phyloP scores from a whole-genome alignment of 2,888 invertebrate genomes.

The Ephialtes manifestator region DNA sequence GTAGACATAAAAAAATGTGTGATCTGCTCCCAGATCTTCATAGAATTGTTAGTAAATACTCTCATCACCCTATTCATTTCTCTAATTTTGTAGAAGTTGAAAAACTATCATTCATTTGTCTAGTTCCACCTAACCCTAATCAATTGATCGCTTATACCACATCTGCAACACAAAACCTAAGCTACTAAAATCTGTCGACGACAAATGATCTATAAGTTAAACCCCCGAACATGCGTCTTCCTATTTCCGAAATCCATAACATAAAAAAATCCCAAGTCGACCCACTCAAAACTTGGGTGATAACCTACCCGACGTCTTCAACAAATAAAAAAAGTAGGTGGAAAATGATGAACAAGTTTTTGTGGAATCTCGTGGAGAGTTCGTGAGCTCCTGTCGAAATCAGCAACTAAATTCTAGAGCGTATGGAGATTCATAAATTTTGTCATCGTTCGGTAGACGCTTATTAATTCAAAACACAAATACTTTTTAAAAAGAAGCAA shows the following conservation, averaged over 20 bases:
- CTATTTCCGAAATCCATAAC: constrained; percentile 21
- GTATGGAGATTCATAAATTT: constrained; percentile 16
- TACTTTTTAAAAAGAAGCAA: too few species aligned
- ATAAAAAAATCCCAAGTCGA: constrained; percentile 11
- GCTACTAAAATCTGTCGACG: constrained; percentile 18
- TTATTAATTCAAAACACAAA: too few species aligned
- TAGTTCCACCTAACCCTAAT: neutral
- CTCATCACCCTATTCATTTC: too few species aligned
- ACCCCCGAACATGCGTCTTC: neutral
- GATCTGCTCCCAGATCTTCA: too few species aligned
- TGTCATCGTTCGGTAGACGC: constrained; percentile 9
- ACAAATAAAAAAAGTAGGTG: constrained; percentile 29
- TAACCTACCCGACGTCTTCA: constrained; percentile 4
- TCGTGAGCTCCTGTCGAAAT: constrained; percentile 23
- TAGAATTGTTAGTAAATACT: too few species aligned
- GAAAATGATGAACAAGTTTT: constrained; percentile 17
- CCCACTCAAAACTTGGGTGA: neutral
- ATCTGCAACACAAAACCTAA: neutral
- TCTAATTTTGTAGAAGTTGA: too few species aligned
- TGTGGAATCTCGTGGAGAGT: constrained; percentile 26
- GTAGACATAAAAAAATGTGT: too few species aligned
- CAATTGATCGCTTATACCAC: neutral
- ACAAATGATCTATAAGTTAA: constrained; percentile 25
- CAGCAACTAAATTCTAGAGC: constrained; percentile 34
- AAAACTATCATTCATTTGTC: neutral